Base-by-base conservation (phyloP, 2,888 invertebrate genomes). In the Mongoloraphidia duomilia region DNA sequence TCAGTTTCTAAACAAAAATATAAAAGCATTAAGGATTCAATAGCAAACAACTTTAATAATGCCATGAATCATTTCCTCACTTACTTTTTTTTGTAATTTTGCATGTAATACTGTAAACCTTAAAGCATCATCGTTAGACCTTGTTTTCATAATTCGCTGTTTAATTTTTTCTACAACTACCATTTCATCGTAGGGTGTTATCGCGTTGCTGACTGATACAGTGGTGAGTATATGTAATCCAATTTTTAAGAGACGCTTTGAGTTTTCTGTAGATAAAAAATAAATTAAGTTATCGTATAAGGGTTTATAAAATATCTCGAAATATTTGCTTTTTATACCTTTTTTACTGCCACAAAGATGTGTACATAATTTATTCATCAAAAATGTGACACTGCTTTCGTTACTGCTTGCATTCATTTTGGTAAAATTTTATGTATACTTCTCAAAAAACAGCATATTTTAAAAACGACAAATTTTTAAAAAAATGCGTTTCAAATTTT, bases 51-150 rank as follows among this genome's bases (percentile, higher is more conserved):
- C 26, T 26, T 26, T 6, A 26, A 44, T 35, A 46, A 40, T n/a
- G 13, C n/a, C 11, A 14, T 35, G 12, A 40, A 33, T 11, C 34
- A 41, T 36, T 33, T 50, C 50, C 14, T 47, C 66, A 58, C 65
- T 65, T 14, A 61, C 58, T 53, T 66, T 64, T 46, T 33, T 39
- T 9, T 46, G 33, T 9, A 72, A 59, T 53, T 65, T 68, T 42
- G 67, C 61, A 54, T 69, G 64, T 40, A 69, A 58, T 48, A 68
- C 66, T 11, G 63, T 59, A 56, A 72, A 65, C 3, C 59, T 54
- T 11, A 63, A 62, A 6, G 67, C 67, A 57, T 68, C 67, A 49
- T 61, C 62, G 37, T 65, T 64, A 50, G 63, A 54, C 6, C 53
- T 54, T 39, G 57, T 55, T n/a, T 49, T 53, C 14, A 52, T 56